Percentiles rank a stretch among this genome's conserved stretches.
Conservation (phyloP, 2,888 invertebrate genomes). For the Copidosoma aretas region DNA sequence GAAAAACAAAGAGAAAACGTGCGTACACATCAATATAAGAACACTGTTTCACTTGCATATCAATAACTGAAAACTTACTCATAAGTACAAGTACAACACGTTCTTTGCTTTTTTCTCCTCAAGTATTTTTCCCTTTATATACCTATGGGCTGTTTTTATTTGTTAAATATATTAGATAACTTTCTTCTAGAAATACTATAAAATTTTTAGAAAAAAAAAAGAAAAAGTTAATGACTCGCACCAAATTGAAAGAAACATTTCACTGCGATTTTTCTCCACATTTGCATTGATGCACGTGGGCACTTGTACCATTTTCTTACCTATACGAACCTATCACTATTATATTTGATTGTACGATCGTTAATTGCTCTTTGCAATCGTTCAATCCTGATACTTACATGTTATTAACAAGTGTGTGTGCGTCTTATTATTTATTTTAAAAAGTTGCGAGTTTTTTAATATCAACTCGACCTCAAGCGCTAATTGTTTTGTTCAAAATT, state of each 20-base stretch:
- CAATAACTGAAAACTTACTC: constrained; percentile 35
- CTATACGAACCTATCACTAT: constrained; percentile 25
- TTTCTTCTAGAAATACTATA: constrained; percentile 18
- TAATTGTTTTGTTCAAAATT: not conserved
- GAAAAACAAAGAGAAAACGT: not conserved
- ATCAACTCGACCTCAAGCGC: not conserved
- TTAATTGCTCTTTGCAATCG: constrained; percentile 29
- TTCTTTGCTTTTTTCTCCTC: constrained; percentile 33
- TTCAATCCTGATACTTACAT: constrained; percentile 8
- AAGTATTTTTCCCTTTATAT: constrained; percentile 29
- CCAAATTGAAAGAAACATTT: constrained; percentile 27
- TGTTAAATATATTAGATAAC: constrained; percentile 19
- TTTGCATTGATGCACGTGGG: constrained; percentile 29
- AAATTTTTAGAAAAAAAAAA: constrained; percentile 31
- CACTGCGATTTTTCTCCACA: constrained; percentile 28
- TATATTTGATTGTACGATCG: constrained; percentile 25
- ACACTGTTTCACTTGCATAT: constrained; percentile 38
- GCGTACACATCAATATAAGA: not conserved
- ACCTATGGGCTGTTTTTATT: constrained; percentile 6
- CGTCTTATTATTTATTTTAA: constrained; percentile 6
- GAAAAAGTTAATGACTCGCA: constrained; percentile 23
- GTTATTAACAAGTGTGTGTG: constrained; percentile 11
- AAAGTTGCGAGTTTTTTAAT: constrained; percentile 20
- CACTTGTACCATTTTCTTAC: constrained; percentile 19
- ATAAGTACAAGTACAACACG: constrained; percentile 39